These are phyloP conservation scores for Strix aluco DNA, from an alignment of 2,113 vertebrate species.

Conservation along the genomic window DNA sequence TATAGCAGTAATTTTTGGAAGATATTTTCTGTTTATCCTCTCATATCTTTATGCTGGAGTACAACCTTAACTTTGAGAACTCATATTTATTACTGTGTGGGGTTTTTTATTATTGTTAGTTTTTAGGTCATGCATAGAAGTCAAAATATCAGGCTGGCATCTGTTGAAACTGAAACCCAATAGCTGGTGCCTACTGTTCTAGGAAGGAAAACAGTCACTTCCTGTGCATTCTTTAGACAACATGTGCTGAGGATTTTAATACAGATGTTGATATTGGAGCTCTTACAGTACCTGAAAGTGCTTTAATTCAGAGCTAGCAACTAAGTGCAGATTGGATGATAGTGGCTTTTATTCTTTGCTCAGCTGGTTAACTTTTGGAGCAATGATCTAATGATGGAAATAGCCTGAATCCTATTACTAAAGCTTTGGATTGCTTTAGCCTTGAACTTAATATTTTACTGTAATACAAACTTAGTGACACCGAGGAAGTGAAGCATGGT, in stretches of 20 bases:
- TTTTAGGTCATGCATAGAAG: background rate
- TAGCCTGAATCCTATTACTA: background rate
- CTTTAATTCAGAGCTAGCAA: background rate
- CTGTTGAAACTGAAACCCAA: background rate
- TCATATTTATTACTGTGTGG: background rate
- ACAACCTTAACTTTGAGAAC: background rate
- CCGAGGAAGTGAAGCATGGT: background rate
- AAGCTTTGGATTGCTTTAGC: background rate
- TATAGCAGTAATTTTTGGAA: background rate
- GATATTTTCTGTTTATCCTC: background rate
- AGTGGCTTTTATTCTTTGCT: background rate
- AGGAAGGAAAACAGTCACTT: background rate
- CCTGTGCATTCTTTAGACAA: background rate
- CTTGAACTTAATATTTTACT: background rate
- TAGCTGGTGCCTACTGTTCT: background rate
- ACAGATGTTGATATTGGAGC: background rate
- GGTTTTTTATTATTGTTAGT: accelerated
- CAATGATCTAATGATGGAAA: background rate
- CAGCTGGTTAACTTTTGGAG: background rate
- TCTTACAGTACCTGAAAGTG: background rate
- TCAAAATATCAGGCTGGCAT: background rate
- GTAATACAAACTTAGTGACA: background rate
- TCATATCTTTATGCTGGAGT: background rate
- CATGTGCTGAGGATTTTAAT: background rate
- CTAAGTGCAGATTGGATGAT: background rate